phyloP scores from a whole-genome alignment of 2,113 vertebrate genomes.

The Choloepus hoffmanni region DNA sequence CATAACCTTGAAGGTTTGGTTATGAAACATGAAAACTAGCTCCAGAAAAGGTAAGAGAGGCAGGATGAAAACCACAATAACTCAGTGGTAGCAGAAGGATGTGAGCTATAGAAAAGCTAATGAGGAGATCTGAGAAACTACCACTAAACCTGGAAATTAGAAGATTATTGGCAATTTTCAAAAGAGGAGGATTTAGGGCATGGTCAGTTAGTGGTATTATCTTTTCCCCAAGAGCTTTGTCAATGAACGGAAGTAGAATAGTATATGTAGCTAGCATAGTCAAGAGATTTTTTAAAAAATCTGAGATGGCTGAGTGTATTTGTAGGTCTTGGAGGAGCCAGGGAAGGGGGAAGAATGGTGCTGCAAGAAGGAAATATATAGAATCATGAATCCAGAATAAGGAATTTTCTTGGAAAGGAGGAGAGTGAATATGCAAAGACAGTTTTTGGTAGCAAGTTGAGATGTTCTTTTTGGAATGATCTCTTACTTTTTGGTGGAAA shows the following conservation, averaged over 20 bases:
- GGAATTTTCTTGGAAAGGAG: background rate
- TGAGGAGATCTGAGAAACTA: background rate
- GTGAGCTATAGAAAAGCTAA: background rate
- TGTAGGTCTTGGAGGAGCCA: background rate
- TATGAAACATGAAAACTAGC: background rate
- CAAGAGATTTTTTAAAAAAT: background rate
- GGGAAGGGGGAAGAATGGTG: background rate
- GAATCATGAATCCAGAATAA: background rate
- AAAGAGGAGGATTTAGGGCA: background rate
- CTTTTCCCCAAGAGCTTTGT: background rate
- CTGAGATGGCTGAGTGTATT: background rate
- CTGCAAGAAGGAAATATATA: background rate
- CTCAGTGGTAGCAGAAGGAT: background rate
- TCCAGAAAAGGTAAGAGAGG: too few relatives aligned
- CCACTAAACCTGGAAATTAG: background rate
- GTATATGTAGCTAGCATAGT: background rate
- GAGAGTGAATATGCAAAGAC: background rate
- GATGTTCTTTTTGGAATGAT: background rate
- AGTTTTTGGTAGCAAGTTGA: background rate
- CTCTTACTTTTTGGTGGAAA: background rate
- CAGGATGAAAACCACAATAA: background rate
- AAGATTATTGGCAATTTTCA: background rate
- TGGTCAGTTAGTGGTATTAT: background rate
- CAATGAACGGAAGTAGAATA: background rate
- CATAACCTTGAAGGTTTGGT: background rate